Conservation (phyloP, 2,113 vertebrate species). For the Eleginops maclovinus region DNA sequence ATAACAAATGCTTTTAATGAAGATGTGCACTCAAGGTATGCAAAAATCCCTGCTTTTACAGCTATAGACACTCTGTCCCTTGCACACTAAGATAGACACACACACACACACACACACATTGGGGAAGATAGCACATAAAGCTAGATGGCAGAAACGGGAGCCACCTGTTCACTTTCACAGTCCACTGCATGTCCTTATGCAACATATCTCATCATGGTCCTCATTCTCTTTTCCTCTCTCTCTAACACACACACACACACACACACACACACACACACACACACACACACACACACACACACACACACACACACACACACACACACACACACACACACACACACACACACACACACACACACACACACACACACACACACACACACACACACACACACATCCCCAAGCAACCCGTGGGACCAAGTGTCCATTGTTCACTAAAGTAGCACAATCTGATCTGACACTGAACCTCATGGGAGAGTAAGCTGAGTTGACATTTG, state of each 20-base stretch:
- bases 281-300: slow-evolving; percentile 3
- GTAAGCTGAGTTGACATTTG: slow-evolving; percentile 57
- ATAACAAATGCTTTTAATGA: slow-evolving; percentile 17
- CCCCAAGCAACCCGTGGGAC: background rate
- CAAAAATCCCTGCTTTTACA: slow-evolving; percentile 39
- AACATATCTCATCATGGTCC: slow-evolving; percentile 75
- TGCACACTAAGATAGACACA: background rate
- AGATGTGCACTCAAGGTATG: slow-evolving; percentile 36
- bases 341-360: slow-evolving; percentile 23
- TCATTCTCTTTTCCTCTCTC: slow-evolving; percentile 8
- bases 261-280: slow-evolving; percentile 9
- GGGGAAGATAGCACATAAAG: slow-evolving; percentile 74
- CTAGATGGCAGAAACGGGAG: slow-evolving; percentile 76
- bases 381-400: slow-evolving; percentile 20
- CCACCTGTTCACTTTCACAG: slow-evolving; percentile 85
- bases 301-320: slow-evolving; percentile 16
- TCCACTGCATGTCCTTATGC: slow-evolving; percentile 77
- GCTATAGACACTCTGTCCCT: slow-evolving; percentile 26
- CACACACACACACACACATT: slow-evolving; percentile 21
- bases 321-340: slow-evolving; percentile 1
- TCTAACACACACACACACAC: slow-evolving; percentile 22
- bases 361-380: slow-evolving; percentile 4
- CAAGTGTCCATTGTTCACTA: slow-evolving; percentile 49
- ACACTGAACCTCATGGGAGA: slow-evolving; percentile 57
- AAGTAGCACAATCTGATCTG: slow-evolving; percentile 58